Evolutionary conservation across 1,140 invertebrate genomes (phyloP).

Genomic region (Drosophila micromelanica): DNA sequence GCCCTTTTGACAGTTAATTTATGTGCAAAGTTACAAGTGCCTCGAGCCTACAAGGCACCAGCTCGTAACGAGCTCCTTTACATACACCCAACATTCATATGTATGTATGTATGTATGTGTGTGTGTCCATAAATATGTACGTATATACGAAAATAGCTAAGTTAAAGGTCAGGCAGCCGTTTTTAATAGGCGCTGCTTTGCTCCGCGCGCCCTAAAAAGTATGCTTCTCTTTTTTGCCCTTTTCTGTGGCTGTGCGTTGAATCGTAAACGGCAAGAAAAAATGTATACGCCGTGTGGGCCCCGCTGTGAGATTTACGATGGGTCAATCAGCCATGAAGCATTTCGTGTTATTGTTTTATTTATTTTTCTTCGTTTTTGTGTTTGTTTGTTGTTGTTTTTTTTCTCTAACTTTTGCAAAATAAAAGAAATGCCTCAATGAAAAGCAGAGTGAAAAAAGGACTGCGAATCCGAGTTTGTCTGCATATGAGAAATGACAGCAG

Average conservation of each 20-base stretch:
- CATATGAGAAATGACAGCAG: conserved; percentile 55
- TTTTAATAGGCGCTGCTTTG: conserved; percentile 36
- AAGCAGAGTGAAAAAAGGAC: not conserved
- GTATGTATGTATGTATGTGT: conserved; percentile 3
- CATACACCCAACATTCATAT: conserved; percentile 36
- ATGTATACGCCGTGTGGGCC: conserved; percentile 49
- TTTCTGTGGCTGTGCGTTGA: conserved; percentile 25
- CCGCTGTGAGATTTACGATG: conserved; percentile 73
- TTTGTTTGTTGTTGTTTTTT: not conserved
- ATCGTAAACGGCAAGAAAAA: conserved; percentile 30
- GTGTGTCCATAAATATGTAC: conserved; percentile 3
- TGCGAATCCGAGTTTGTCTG: not conserved
- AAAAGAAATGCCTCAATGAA: conserved; percentile 14
- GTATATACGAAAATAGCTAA: conserved; percentile 47
- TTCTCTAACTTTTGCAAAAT: conserved; percentile 9
- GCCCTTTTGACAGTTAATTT: conserved; percentile 79
- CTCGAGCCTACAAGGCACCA: conserved; percentile 51
- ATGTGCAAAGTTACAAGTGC: conserved; percentile 81
- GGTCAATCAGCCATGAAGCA: conserved; percentile 62
- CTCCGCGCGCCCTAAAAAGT: conserved; percentile 35
- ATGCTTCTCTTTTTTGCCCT: conserved; percentile 48
- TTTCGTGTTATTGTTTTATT: conserved; percentile 68
- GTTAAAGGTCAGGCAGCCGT: conserved; percentile 75
- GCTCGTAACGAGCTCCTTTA: conserved; percentile 60
- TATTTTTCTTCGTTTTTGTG: not conserved